phyloP scores from a whole-genome alignment of 2,113 vertebrate genomes.

The Bungarus multicinctus region DNA sequence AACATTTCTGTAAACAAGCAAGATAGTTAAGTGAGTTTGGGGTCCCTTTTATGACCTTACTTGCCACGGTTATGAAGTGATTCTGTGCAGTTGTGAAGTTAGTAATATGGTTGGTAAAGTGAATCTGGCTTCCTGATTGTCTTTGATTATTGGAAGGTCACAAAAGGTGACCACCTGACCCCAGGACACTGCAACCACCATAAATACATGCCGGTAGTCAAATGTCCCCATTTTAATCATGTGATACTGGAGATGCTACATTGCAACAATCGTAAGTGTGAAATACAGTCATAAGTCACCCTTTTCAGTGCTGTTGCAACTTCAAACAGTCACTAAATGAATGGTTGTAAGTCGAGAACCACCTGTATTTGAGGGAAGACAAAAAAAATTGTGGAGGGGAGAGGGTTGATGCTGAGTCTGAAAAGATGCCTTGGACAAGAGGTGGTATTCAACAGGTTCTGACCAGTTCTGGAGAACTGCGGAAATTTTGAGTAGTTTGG shows the following conservation, averaged over 20 bases:
- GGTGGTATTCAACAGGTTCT: too few relatives aligned
- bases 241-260: background rate
- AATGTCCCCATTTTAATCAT: background rate
- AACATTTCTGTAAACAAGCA: background rate
- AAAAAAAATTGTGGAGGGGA: background rate
- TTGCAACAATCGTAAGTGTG: background rate
- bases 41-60: background rate
- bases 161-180: background rate
- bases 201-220: background rate
- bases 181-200: background rate
- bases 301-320: background rate
- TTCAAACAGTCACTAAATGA: background rate
- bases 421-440: background rate
- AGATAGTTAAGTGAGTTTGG: background rate
- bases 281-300: background rate
- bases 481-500: too few relatives aligned
- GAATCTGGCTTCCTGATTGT: background rate
- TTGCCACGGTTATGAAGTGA: background rate
- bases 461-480: too few relatives aligned
- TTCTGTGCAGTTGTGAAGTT: background rate
- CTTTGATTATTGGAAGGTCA: background rate
- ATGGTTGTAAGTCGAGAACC: background rate
- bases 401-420: background rate
- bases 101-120: background rate
- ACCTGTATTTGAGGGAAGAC: background rate